phyloP scores from a whole-genome alignment of 2,797 vertebrate genomes.

The Florisuga fusca region DNA sequence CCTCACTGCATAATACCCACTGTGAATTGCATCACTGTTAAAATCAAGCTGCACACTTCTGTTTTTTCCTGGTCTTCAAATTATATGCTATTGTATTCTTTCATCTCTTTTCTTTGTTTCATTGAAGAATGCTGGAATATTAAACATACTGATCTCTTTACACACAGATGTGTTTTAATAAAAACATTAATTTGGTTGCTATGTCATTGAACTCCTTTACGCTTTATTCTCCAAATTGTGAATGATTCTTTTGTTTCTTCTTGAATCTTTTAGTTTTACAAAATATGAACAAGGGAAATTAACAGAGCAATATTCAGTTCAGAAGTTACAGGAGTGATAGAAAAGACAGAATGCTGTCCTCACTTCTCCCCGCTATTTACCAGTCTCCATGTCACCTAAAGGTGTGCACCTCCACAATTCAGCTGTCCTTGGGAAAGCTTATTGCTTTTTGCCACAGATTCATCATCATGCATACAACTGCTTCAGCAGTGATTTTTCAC shows the following conservation, averaged over 20 bases:
- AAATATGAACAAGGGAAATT: background rate
- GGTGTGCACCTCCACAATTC: background rate
- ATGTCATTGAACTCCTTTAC: background rate
- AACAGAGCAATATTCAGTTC: background rate
- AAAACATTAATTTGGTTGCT: background rate
- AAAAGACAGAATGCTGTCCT: background rate
- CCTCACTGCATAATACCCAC: background rate
- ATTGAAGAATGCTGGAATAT: background rate
- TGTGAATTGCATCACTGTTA: background rate
- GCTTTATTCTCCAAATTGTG: background rate
- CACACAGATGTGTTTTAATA: background rate
- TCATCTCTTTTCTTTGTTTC: background rate
- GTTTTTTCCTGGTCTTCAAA: background rate
- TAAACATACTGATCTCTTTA: background rate
- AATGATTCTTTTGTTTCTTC: background rate
- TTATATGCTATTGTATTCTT: background rate
- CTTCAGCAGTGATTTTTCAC: slow-evolving; percentile 33
- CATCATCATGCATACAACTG: background rate
- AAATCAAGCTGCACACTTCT: background rate
- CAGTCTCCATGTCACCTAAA: background rate
- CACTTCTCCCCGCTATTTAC: background rate
- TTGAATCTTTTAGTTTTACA: background rate
- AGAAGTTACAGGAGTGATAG: background rate
- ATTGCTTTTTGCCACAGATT: background rate
- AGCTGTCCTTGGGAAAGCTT: background rate